phyloP scores from a whole-genome alignment of 2,113 vertebrate species.

The Crocuta crocuta region DNA sequence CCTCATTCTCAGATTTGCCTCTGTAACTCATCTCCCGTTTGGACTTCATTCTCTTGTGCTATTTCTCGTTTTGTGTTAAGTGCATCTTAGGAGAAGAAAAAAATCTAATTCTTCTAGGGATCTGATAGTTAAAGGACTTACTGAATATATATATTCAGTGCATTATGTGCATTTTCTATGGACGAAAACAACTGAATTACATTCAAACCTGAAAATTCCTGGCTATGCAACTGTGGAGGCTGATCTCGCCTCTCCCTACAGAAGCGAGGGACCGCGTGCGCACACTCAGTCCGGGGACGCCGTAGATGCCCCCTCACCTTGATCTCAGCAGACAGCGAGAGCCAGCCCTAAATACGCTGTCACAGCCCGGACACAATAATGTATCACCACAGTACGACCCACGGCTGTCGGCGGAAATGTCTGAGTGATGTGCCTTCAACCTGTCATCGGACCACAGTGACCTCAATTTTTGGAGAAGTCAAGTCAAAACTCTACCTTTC shows the following conservation, averaged over 20 bases:
- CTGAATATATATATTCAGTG: not conserved
- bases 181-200: not conserved
- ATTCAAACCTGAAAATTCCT: not conserved
- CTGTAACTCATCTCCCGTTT: not conserved
- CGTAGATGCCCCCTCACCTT: constrained; percentile 74
- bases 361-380: constrained; percentile 75
- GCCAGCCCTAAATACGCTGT: constrained; percentile 81
- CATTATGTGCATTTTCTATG: constrained; percentile 8
- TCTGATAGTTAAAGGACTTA: not conserved
- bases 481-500: constrained; percentile 85
- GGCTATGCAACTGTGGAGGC: not conserved
- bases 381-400: constrained; percentile 76
- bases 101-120: not conserved
- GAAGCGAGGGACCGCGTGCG: not conserved
- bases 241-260: not conserved
- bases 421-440: constrained; percentile 85
- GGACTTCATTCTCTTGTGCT: not conserved
- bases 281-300: not conserved
- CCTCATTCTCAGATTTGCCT: not conserved
- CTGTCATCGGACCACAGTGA: constrained; percentile 81
- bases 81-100: not conserved
- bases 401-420: constrained; percentile 30
- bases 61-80: not conserved
- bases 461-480: constrained; percentile 87
- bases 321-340: constrained; percentile 70